Evolutionary conservation across 2,888 invertebrate genomes (phyloP).

Genomic region (Euphydryas editha): DNA sequence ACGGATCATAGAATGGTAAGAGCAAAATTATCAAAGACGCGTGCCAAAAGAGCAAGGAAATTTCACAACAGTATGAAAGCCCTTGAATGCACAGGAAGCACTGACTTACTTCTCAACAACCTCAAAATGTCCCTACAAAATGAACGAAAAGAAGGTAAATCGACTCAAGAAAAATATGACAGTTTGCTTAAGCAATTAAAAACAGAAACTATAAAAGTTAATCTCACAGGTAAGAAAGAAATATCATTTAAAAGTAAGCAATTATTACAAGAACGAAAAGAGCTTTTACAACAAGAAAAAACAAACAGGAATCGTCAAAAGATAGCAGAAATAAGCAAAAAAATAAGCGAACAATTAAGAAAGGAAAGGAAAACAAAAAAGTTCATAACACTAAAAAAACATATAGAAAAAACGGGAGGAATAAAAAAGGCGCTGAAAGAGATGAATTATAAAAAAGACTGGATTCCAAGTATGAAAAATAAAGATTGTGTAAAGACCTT

Average conservation of each 20-base stretch:
- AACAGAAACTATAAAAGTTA: too few species aligned
- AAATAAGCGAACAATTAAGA: slow-evolving; percentile 37
- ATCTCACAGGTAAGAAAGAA: not conserved
- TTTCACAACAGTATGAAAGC: too few species aligned
- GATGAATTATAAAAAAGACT: too few species aligned
- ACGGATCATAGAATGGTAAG: too few species aligned
- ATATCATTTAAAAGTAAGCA: slow-evolving; percentile 20
- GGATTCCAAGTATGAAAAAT: too few species aligned
- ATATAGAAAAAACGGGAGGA: too few species aligned
- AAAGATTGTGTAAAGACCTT: too few species aligned
- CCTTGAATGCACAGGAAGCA: too few species aligned
- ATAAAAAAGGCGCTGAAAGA: too few species aligned
- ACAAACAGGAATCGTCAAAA: slow-evolving; percentile 18
- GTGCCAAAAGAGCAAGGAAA: too few species aligned
- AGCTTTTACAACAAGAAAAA: slow-evolving; percentile 23
- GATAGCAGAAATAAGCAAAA: slow-evolving; percentile 43
- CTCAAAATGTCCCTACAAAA: not conserved
- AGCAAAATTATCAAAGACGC: too few species aligned
- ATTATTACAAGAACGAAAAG: slow-evolving; percentile 34
- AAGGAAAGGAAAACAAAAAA: slow-evolving; percentile 39
- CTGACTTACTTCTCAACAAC: not conserved
- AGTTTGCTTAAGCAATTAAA: too few species aligned
- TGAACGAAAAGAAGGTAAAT: not conserved
- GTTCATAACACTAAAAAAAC: not conserved
- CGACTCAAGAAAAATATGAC: not conserved